Percentiles rank a stretch among this genome's conserved stretches.
phyloP scores from a whole-genome alignment of 2,797 vertebrate species.

The Helarctos malayanus region DNA sequence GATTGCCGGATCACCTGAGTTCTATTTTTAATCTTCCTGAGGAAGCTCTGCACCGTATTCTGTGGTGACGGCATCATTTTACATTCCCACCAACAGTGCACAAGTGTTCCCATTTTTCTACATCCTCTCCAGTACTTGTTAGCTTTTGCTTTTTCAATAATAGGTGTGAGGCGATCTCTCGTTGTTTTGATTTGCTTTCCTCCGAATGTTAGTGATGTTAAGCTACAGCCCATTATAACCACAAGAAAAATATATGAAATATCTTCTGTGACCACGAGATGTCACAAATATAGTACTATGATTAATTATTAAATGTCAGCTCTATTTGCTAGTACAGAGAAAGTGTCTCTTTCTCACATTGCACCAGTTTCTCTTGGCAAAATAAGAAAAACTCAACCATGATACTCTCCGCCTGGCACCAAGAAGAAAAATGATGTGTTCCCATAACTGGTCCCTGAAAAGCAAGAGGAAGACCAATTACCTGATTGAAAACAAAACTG shows the following conservation, averaged over 20 bases:
- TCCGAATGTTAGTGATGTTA: not conserved
- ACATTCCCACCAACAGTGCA: not conserved
- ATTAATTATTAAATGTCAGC: not conserved
- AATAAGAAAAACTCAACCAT: not conserved
- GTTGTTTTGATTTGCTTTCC: not conserved
- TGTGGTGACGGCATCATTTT: not conserved
- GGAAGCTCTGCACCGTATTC: not conserved
- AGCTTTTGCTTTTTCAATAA: not conserved
- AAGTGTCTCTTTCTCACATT: not conserved
- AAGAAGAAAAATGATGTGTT: not conserved
- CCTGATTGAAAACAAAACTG: not conserved
- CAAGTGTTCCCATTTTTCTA: not conserved
- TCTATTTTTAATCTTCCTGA: not conserved
- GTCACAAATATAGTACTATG: not conserved
- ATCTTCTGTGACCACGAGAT: not conserved
- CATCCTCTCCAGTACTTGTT: not conserved
- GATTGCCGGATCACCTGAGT: not conserved
- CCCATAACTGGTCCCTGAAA: slow-evolving; percentile 32
- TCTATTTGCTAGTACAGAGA: not conserved
- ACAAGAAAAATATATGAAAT: not conserved
- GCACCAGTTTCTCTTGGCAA: not conserved
- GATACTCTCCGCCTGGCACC: not conserved
- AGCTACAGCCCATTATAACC: not conserved
- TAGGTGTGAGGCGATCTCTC: not conserved
- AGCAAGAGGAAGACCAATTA: not conserved